Evolutionary conservation across 2,888 invertebrate species (phyloP), one percentile per base, ranked within the genome.

Genomic region (Physocephala rufipes): DNA sequence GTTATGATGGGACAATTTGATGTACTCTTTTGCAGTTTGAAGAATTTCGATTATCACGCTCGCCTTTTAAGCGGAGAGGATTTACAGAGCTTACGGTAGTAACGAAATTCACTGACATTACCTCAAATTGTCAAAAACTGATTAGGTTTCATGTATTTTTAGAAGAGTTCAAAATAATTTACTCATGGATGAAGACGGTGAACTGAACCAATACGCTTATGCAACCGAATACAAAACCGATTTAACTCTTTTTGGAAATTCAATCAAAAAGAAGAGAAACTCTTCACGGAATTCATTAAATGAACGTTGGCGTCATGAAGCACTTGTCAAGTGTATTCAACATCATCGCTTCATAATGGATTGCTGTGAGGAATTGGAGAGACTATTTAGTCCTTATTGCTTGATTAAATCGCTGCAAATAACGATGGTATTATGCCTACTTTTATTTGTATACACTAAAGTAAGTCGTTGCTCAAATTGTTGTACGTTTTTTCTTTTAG

Each of bases 381-480:
- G 79, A n/a, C 81, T 87, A 2, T 86, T 82, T 53, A 83, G 81
- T 65, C 84, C 84, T 0, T 82, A 82, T 51, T 82, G 85, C 15
- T 70, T 87, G 9, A 47, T 85, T 5, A 86, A 86, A 74, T 84
- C 85, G 15, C 55, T 85, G n/a, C 82, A 86, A 77, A 82, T 85
- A 47, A 85, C 86, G 4, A 63, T 85, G 2, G 82, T 86, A 68
- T 75, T 85, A 15, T 86, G 86, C 62, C 76, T 86, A 67, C 74
- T 86, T n/a, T 81, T 80, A 26, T 86, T 85, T 66, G 81, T 83
- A 9, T 81, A 81, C 12, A 84, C 85, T 1, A 80, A 80, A 67
- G 82, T 84, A 75, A 76, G 76, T 75, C 24, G 49, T 19, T 7
- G 49, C n/a, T n/a, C n/a, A n/a, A n/a, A n/a, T n/a, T n/a, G n/a